These are phyloP conservation scores for Pardalotus punctatus DNA, from an alignment of 2,113 vertebrate species.

Conservation along the genomic window DNA sequence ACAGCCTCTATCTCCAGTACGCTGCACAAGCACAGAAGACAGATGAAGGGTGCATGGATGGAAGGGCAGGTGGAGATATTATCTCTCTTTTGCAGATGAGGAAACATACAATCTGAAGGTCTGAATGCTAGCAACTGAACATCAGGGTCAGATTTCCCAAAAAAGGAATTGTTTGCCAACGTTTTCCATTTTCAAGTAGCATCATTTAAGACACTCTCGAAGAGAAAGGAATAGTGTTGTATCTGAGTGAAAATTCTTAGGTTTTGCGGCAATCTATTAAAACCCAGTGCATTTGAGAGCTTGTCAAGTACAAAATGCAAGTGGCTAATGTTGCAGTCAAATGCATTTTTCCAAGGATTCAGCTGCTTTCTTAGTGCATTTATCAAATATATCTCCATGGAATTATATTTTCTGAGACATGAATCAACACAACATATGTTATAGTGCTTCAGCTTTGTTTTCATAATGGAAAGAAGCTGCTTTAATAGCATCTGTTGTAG, in stretches of 20 bases:
- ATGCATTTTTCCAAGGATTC: slow-evolving; percentile 15
- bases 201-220: background rate
- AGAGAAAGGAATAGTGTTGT: background rate
- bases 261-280: background rate
- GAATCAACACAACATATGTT: slow-evolving; percentile 60
- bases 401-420: slow-evolving; percentile 39
- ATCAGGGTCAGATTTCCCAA: background rate
- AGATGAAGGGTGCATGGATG: background rate
- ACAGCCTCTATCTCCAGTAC: background rate
- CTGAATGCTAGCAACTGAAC: background rate
- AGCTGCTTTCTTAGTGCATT: slow-evolving; percentile 14
- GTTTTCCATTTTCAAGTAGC: background rate
- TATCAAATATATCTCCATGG: slow-evolving; percentile 30
- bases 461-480: slow-evolving; percentile 49
- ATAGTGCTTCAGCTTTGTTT: slow-evolving; percentile 34
- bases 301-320: slow-evolving; percentile 11
- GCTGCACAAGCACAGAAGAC: background rate
- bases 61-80: background rate
- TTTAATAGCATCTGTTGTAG: slow-evolving; percentile 45
- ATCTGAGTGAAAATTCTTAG: slow-evolving; percentile 25
- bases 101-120: background rate
- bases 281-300: background rate
- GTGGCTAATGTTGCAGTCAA: slow-evolving; percentile 10
- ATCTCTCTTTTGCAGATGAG: background rate
- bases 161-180: background rate